Conservation (phyloP, 1,140 invertebrate species). For the Cyphomyrmex costatus region DNA sequence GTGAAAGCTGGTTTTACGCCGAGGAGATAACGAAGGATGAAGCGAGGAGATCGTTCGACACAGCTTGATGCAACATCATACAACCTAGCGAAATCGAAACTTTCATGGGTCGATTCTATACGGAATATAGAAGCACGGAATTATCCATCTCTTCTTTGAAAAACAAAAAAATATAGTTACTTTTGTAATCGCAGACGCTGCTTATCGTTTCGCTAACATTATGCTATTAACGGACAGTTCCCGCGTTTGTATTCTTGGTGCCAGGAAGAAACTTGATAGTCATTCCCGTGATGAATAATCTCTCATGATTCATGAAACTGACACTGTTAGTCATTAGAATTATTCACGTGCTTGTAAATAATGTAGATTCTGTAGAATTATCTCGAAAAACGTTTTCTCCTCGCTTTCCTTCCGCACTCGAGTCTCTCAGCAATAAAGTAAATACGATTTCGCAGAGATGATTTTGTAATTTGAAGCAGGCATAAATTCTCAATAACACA, state of each 20-base stretch:
- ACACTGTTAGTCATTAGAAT: conserved; percentile 48
- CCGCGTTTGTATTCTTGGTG: background rate
- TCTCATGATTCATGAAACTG: conserved; percentile 42
- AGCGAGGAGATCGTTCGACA: background rate
- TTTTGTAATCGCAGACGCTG: background rate
- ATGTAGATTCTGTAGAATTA: background rate
- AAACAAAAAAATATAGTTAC: background rate
- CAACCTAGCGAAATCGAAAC: background rate
- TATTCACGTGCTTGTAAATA: conserved; percentile 37
- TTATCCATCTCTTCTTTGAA: background rate
- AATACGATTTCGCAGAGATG: background rate
- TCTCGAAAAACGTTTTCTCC: background rate
- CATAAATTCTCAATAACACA: background rate
- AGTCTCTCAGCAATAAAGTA: background rate
- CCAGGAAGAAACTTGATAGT: conserved; percentile 31
- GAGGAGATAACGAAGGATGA: background rate
- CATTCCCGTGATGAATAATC: conserved; percentile 53
- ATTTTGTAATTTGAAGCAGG: background rate
- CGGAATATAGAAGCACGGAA: background rate
- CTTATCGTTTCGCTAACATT: conserved; percentile 32
- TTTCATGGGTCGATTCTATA: background rate
- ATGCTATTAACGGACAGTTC: background rate
- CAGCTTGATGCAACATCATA: background rate
- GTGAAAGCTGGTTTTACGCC: background rate
- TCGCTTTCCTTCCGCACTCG: background rate